Evolutionary conservation across 2,888 invertebrate genomes (phyloP).

Genomic region (Drosophila sordidula): DNA sequence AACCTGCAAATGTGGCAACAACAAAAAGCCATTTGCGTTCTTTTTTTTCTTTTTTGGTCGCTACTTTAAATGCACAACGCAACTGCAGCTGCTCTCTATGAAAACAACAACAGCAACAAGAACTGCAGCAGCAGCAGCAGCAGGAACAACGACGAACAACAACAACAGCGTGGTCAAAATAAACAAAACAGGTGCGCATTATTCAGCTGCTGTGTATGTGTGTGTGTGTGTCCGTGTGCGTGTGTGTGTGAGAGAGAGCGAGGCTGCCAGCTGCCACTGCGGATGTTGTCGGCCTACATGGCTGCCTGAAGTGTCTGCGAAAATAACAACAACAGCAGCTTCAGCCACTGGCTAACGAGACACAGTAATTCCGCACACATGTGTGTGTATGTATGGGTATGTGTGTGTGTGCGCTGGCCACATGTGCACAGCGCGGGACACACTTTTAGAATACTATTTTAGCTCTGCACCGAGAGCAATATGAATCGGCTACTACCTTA

Average conservation of each 20-base stretch:
- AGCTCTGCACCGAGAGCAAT: neutral
- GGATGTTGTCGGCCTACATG: slow-evolving; percentile 61
- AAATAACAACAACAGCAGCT: slow-evolving; percentile 38
- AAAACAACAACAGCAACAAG: slow-evolving; percentile 48
- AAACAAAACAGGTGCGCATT: slow-evolving; percentile 77
- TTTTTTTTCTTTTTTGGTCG: neutral
- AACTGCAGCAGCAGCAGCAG: slow-evolving; percentile 15
- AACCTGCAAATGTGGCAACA: slow-evolving; percentile 28
- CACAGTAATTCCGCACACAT: slow-evolving; percentile 49
- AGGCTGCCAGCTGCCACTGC: slow-evolving; percentile 47
- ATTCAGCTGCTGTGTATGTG: slow-evolving; percentile 42
- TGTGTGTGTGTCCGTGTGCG: neutral
- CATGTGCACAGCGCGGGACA: slow-evolving; percentile 10
- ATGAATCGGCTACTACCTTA: too few relatives aligned
- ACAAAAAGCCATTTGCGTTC: slow-evolving; percentile 14
- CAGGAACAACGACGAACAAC: slow-evolving; percentile 39
- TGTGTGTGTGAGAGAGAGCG: neutral
- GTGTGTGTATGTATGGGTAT: slow-evolving; percentile 4
- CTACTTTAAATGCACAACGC: slow-evolving; percentile 68
- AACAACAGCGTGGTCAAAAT: slow-evolving; percentile 59
- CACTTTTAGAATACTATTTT: slow-evolving; percentile 4
- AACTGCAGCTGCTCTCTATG: slow-evolving; percentile 40
- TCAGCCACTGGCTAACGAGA: slow-evolving; percentile 65
- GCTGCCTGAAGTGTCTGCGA: slow-evolving; percentile 51
- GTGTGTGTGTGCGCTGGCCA: slow-evolving; percentile 7